Percentiles rank a stretch among this genome's conserved stretches.
Evolutionary conservation across 2,113 vertebrate species (phyloP).

Genomic region (Aptenodytes forsteri): DNA sequence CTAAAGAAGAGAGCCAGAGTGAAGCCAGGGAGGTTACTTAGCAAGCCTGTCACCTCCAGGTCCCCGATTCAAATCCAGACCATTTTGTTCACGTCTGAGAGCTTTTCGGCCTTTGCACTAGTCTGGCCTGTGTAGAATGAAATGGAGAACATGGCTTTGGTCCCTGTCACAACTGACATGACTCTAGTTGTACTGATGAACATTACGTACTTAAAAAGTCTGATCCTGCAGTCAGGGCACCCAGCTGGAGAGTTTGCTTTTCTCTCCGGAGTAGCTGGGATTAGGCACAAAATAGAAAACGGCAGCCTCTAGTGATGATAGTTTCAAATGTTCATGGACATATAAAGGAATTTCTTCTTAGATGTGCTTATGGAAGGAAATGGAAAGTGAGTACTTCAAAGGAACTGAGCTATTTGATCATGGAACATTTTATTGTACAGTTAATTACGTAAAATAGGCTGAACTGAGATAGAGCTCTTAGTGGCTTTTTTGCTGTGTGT

Average conservation of each 20-base stretch:
- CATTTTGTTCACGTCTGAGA: background rate
- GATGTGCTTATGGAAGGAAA: background rate
- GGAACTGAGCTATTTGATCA: conserved; percentile 13
- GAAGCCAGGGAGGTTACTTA: background rate
- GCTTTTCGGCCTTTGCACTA: background rate
- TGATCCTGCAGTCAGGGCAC: background rate
- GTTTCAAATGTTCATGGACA: background rate
- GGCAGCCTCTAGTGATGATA: background rate
- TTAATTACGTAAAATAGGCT: conserved; percentile 31
- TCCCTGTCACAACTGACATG: background rate
- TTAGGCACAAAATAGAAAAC: background rate
- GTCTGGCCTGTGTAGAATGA: background rate
- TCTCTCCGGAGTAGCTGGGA: background rate
- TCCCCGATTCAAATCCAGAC: background rate
- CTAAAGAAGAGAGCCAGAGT: background rate
- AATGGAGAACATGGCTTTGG: background rate
- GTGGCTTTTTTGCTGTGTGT: background rate
- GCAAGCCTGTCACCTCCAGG: background rate
- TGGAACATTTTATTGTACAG: conserved; percentile 23
- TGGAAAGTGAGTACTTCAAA: conserved; percentile 31
- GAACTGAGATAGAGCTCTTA: conserved; percentile 12
- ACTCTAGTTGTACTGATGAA: background rate
- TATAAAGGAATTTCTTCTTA: conserved; percentile 1
- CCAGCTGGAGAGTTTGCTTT: background rate
- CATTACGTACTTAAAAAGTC: background rate